Evolutionary conservation across 2,888 invertebrate species (phyloP).

Genomic region (Molanna angustata): DNA sequence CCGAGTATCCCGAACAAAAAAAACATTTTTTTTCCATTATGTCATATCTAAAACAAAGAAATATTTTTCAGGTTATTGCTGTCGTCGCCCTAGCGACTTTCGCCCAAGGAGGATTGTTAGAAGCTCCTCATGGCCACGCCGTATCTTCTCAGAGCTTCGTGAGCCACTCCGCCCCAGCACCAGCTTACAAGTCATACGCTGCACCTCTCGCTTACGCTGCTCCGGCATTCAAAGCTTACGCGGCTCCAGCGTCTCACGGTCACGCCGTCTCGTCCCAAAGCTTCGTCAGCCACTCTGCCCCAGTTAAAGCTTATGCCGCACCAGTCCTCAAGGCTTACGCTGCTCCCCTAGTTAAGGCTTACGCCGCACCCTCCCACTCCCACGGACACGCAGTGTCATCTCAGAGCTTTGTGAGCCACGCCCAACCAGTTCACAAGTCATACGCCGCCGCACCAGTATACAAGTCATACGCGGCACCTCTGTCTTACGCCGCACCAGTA

Average conservation of each 20-base stretch:
- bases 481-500: not conserved
- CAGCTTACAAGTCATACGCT: conserved; percentile 43
- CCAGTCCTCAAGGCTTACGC: conserved; percentile 37
- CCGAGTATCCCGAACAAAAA: no score
- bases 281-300: conserved; percentile 23
- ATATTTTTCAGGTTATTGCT: conserved; percentile 24
- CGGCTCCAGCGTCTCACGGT: conserved; percentile 31
- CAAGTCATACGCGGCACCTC: conserved; percentile 1
- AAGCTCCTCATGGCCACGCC: conserved; percentile 16
- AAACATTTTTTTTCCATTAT: no score
- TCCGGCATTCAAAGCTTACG: conserved; percentile 38
- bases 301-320: conserved; percentile 38
- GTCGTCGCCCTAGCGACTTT: conserved; percentile 16
- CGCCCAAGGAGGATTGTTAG: not conserved
- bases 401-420: conserved; percentile 15
- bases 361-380: conserved; percentile 9
- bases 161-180: conserved; percentile 31
- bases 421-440: conserved; percentile 15
- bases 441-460: not conserved
- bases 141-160: conserved; percentile 27
- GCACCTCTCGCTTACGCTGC: conserved; percentile 43
- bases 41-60: no score
- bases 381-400: conserved; percentile 16
- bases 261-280: conserved; percentile 27
- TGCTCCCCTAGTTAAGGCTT: conserved; percentile 27